Percentiles rank a stretch among this genome's conserved stretches.
These are phyloP conservation scores for Siniperca chuatsi DNA, from an alignment of 2,113 vertebrate species.

Conservation along the genomic window DNA sequence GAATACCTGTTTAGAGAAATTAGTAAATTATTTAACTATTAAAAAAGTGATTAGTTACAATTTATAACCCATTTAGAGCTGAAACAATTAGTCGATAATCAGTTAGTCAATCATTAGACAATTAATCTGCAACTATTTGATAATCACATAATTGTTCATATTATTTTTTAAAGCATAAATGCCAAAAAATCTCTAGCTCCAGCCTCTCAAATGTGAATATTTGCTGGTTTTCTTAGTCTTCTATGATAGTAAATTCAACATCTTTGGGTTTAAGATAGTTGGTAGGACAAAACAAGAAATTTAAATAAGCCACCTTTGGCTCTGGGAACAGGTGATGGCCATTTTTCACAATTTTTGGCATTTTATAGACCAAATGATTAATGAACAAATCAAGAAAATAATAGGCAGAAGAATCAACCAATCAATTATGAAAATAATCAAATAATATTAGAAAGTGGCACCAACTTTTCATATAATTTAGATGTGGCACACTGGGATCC, in stretches of 20 bases:
- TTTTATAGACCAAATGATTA: neutral
- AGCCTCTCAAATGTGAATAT: neutral
- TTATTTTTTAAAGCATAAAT: neutral
- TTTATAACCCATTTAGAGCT: too few species aligned
- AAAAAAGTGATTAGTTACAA: neutral
- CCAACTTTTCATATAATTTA: neutral
- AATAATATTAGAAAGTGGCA: neutral
- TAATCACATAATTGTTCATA: too few species aligned
- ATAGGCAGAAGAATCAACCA: neutral
- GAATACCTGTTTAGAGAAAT: neutral
- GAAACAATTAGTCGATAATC: too few species aligned
- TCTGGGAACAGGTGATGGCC: too few species aligned
- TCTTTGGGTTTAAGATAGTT: neutral
- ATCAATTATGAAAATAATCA: neutral
- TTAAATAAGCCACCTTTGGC: neutral
- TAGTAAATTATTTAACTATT: neutral
- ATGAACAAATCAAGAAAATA: neutral
- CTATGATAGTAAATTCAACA: conserved; percentile 1
- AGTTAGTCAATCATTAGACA: too few species aligned
- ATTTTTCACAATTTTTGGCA: too few species aligned
- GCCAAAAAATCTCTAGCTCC: neutral
- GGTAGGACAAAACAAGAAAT: neutral
- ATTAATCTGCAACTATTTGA: too few species aligned
- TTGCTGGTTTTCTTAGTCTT: neutral
- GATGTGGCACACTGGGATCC: conserved; percentile 11